Evolutionary conservation across 2,888 invertebrate species (phyloP).

Genomic region (Meloe dianella): DNA sequence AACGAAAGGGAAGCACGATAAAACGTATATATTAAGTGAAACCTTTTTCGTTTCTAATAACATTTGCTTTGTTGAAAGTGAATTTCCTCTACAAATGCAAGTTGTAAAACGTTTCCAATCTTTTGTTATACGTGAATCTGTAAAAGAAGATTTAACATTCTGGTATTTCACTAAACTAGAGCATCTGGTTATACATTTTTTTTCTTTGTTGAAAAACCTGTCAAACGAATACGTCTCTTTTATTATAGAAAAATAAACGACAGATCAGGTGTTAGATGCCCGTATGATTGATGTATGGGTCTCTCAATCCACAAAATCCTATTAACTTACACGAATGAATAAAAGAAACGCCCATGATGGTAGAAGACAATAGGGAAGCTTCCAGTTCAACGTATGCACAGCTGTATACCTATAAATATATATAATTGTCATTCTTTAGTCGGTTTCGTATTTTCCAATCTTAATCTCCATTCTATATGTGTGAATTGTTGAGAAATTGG

Average conservation of each 20-base stretch:
- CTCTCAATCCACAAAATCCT: constrained; percentile 1
- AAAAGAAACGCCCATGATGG: background rate
- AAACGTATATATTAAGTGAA: background rate
- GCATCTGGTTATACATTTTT: background rate
- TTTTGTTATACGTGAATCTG: background rate
- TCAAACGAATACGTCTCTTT: background rate
- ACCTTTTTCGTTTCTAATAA: background rate
- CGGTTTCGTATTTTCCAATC: background rate
- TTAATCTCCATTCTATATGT: background rate
- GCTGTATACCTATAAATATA: background rate
- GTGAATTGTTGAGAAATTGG: background rate
- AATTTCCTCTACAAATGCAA: background rate
- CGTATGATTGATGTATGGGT: constrained; percentile 5
- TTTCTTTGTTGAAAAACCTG: background rate
- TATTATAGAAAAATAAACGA: background rate
- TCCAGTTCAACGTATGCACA: background rate
- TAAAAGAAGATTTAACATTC: background rate
- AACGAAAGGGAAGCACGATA: background rate
- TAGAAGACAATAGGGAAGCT: background rate
- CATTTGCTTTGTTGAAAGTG: background rate
- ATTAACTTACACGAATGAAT: background rate
- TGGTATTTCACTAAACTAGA: background rate
- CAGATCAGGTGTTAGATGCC: constrained; percentile 4
- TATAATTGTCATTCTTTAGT: too few relatives aligned
- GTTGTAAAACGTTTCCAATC: background rate